Evolutionary conservation across 92 coral and sea anemone genomes (phyloP), one percentile per base, ranked within the genome.

Genomic region (Blastomussa wellsi): DNA sequence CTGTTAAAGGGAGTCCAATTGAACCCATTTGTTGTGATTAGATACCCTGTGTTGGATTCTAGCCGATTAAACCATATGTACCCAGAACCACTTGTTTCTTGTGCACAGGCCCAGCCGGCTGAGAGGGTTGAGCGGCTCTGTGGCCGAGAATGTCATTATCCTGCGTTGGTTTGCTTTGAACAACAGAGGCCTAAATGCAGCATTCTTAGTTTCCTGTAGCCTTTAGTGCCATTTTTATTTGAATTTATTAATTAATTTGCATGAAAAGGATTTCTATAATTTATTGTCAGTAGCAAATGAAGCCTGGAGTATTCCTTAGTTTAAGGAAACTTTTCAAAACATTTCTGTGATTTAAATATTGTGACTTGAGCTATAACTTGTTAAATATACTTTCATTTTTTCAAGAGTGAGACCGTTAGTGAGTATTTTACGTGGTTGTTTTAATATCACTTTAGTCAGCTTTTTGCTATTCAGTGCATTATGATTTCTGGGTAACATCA

Each of bases 351-450:
- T 57, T 24, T 22, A 42, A 10, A 44, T 20, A 42, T 39, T 19
- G 35, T 20, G 29, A 7, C 26, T n/a, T 24, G 3, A 38, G 35
- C 24, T 15, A 59, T 39, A 80, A 80, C 57, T 79, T 39, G 72
- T 26, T 29, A 41, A 79, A 44, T 44, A 31, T 67, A 66, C 62
- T 32, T n/a, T 80, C 17, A 67, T 19, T 31, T 33, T 79, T 79
- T 79, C 28, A 29, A 44, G 84, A 79, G 62, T 28, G 60, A 79
- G 74, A 79, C 17, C 26, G 29, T 42, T 4, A 60, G 73, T 38
- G 75, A 65, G 42, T 64, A 29, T 10, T 44, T 64, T 31, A 28
- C 15, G n/a, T 55, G 62, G n/a, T 24, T 55, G 20, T 55, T 16
- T 24, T 17, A 55, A 55, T 55, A 20, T 55, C 20, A 24, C 35